phyloP scores from a whole-genome alignment of 2,888 invertebrate genomes.

The Drosophila antonietae region DNA sequence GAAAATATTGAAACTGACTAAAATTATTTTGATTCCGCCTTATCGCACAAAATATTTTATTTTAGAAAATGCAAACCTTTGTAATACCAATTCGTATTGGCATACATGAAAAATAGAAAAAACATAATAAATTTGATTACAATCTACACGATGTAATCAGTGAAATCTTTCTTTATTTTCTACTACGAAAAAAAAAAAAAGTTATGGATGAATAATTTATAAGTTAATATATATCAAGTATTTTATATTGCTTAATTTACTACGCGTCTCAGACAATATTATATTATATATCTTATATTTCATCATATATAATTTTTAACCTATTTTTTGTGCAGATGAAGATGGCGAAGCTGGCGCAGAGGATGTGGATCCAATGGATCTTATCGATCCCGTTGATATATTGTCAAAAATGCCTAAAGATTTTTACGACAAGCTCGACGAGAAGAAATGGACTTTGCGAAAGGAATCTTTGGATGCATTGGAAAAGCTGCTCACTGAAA shows the following conservation, averaged over 20 bases:
- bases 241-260: no score
- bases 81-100: neutral
- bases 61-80: neutral
- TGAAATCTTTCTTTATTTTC: neutral
- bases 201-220: no score
- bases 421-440: conserved; percentile 96
- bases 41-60: neutral
- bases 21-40: neutral
- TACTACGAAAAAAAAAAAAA: no score
- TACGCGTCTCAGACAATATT: neutral
- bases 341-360: conserved; percentile 84
- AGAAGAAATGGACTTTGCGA: conserved; percentile 98
- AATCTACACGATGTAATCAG: neutral
- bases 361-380: conserved; percentile 95
- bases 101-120: no score
- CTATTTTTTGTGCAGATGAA: conserved; percentile 83
- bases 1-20: neutral
- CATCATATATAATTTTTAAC: neutral
- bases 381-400: conserved; percentile 96
- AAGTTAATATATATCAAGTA: no score
- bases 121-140: neutral
- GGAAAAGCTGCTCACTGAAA: conserved; percentile 89
- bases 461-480: conserved; percentile 95
- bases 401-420: conserved; percentile 96
- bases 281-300: neutral